Base-by-base conservation (phyloP, 2,888 invertebrate species). In the Agriopis aurantiaria region DNA sequence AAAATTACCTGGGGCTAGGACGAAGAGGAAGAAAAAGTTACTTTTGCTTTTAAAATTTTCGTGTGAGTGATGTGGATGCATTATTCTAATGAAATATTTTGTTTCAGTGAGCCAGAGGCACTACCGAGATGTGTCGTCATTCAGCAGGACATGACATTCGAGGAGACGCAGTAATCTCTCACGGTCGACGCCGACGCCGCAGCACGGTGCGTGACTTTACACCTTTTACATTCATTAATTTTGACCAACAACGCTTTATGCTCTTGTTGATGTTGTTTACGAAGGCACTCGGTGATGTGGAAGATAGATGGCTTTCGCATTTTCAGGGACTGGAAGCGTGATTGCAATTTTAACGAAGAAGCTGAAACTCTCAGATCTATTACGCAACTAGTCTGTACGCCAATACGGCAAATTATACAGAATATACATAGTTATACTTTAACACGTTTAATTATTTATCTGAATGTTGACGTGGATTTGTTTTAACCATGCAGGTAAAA, bases 111-210 rank as follows among this genome's bases (percentile, higher is more conserved):
- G 93, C 85, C 93, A 93, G 80, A 88, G 89, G 78, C 89, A 92
- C 75, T 91, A 84, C 63, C 86, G 88, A 6, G 90, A 91, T 70
- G 88, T 85, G 43, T 93, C 93, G 6, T 91, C 92, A 58, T 89
- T 90, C 76, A 91, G 88, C 80, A 84, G 90, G 65, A 85, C 90
- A 88, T 93, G 93, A 94, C 93, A 91, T 85, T 92, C 93, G 79
- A 87, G 85, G 69, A 85, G 85, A 75, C 86, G 91, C 80, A 89
- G 91, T 80, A 86, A 89, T 80, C 80, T 78, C 74, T 89, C 91
- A 65, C 90, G 89, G 69, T 89, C 92, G 11, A 80, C 85, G 68
- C 86, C 65, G 11, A 81, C 86, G 71, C 88, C 88, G 55, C 85
- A 82, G 70, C 83, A 86, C 76, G 88, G 88, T 89, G 83, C 75